Conservation (phyloP, 2,888 invertebrate species). For the Tortrix viridana region DNA sequence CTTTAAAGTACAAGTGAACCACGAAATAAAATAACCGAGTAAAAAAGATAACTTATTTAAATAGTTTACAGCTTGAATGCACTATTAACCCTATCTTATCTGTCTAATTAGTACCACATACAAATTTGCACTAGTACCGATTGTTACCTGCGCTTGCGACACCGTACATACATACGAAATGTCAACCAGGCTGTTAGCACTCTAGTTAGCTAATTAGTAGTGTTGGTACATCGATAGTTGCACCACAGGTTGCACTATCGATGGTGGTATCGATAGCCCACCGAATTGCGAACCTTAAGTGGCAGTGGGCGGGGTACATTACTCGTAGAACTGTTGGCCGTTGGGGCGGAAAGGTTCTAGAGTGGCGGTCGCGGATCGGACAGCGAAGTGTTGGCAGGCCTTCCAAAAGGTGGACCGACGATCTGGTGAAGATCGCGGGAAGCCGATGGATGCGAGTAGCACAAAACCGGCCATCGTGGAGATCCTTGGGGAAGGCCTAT, state of each 20-base stretch:
- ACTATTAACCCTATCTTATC: constrained; percentile 37
- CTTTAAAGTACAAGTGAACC: no score
- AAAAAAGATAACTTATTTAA: background rate
- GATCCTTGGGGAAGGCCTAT: no score
- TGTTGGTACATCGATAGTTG: constrained; percentile 31
- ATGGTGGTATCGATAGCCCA: constrained; percentile 1
- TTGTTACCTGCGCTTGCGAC: constrained; percentile 58
- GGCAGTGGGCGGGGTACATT: no score
- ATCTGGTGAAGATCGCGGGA: no score
- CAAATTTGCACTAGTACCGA: constrained; percentile 65
- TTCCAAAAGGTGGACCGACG: no score
- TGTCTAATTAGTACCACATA: constrained; percentile 58
- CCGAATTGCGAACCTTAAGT: no score
- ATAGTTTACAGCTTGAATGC: constrained; percentile 8
- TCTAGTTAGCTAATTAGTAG: constrained; percentile 62
- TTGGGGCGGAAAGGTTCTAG: no score
- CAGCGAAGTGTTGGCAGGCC: no score
- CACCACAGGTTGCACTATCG: constrained; percentile 18
- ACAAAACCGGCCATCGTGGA: no score
- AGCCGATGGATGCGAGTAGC: no score
- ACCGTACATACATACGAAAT: constrained; percentile 69
- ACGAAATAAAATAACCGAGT: background rate
- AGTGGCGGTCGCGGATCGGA: no score
- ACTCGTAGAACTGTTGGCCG: no score
- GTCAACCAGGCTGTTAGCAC: constrained; percentile 69